Evolutionary conservation across 1,140 invertebrate species (phyloP).

Genomic region (Neodiprion pinetum): DNA sequence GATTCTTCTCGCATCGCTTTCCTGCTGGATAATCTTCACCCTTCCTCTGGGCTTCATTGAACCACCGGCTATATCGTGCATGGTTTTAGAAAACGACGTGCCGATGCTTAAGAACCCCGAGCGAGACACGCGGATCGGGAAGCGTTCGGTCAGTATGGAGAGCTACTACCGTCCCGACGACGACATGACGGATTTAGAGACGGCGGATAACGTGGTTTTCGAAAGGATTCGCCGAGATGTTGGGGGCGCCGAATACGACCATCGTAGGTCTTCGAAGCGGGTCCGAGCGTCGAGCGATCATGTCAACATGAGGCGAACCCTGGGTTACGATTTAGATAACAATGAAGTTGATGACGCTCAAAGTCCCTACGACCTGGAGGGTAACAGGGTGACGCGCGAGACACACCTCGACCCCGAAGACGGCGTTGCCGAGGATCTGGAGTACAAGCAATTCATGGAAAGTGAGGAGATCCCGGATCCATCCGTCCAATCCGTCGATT

Average conservation of each 20-base stretch:
- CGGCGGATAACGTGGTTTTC: slow-evolving; percentile 53
- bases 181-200: slow-evolving; percentile 44
- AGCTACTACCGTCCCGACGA: slow-evolving; percentile 33
- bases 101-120: slow-evolving; percentile 60
- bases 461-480: slow-evolving; percentile 27
- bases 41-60: slow-evolving; percentile 94
- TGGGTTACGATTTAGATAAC: slow-evolving; percentile 16
- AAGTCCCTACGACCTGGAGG: slow-evolving; percentile 13
- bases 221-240: slow-evolving; percentile 43
- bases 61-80: slow-evolving; percentile 88
- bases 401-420: slow-evolving; percentile 16
- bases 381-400: slow-evolving; percentile 34
- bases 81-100: slow-evolving; percentile 77
- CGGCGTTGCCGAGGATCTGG: slow-evolving; percentile 18
- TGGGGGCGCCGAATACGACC: slow-evolving; percentile 24
- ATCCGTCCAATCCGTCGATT: slow-evolving; percentile 37
- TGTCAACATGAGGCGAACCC: no score
- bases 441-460: slow-evolving; percentile 30
- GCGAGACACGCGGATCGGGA: slow-evolving; percentile 42
- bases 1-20: slow-evolving; percentile 88
- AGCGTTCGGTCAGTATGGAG: slow-evolving; percentile 23
- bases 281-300: not conserved
- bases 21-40: slow-evolving; percentile 97
- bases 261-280: not conserved
- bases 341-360: slow-evolving; percentile 15